Evolutionary conservation across 1,140 invertebrate genomes (phyloP), one percentile per base, ranked within the genome.

Genomic region (Eufriesea mexicana): DNA sequence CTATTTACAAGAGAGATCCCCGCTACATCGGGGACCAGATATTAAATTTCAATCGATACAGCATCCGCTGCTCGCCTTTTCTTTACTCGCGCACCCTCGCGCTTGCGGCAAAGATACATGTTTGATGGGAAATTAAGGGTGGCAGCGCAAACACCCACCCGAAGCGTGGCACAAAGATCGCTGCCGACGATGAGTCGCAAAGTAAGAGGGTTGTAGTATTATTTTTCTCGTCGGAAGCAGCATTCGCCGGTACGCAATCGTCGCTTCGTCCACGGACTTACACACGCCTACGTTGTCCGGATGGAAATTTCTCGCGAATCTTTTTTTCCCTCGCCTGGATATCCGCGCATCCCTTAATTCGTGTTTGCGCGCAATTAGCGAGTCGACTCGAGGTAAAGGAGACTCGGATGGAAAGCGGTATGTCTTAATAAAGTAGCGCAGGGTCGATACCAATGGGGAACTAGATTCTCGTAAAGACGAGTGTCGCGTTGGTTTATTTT

Each of bases 41-140:
- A 92, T 92, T 92, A 91, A 91, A 92, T 92, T 92, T 92, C 90
- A 92, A 92, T 92, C 90, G 90, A 92, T 92, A 90, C 84, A 88
- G 85, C 89, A 90, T 89, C 90, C 86, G 85, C 76, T 70, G 84
- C 79, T 87, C 80, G 84, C 80, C 85, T 90, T 89, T 91, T 90
- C 87, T 85, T 90, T 88, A 57, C 86, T 73, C 84, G 73, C 59
- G 67, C 79, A 61, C 84, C 87, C 81, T 83, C 79, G 23, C 83
- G 76, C 25, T 80, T 84, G 67, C 83, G 83, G 81, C 57, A 75
- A 74, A 89, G 84, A 84, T 89, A 89, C 88, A 89, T 86, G 88
- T 89, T 89, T 89, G 87, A 89, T 89, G 86, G 87, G 85, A 89
- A 89, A 87, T 89, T 89, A 89, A 86, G 83, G 87, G 78, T 78